These are phyloP conservation scores for Temnothorax unifasciatus DNA, from an alignment of 2,888 invertebrate genomes.

Conservation along the genomic window DNA sequence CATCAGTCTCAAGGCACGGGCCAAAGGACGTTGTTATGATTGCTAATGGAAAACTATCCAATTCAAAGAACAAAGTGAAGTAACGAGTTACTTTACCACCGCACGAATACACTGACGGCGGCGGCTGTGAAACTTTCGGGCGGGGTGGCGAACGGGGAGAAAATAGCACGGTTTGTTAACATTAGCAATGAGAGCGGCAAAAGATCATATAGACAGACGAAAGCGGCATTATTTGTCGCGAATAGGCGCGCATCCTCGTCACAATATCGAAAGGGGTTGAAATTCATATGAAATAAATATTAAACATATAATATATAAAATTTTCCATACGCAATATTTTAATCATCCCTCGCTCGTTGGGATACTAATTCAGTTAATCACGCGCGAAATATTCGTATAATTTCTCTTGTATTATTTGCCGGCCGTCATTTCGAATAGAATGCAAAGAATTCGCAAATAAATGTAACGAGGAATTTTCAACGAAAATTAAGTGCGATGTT, in stretches of 20 bases:
- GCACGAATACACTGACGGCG: slow-evolving; percentile 70
- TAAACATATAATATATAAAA: background rate
- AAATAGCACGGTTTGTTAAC: slow-evolving; percentile 80
- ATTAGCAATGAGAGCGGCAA: slow-evolving; percentile 72
- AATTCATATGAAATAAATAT: slow-evolving; percentile 21
- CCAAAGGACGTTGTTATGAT: slow-evolving; percentile 84
- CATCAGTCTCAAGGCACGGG: slow-evolving; percentile 76
- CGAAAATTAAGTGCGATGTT: slow-evolving; percentile 35
- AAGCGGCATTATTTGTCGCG: slow-evolving; percentile 65
- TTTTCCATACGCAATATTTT: background rate
- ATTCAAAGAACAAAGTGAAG: slow-evolving; percentile 85
- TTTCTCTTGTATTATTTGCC: slow-evolving; percentile 4
- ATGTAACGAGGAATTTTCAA: slow-evolving; percentile 5
- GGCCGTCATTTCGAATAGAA: background rate
- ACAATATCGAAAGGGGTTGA: slow-evolving; percentile 12
- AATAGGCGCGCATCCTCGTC: slow-evolving; percentile 54
- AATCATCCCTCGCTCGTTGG: background rate
- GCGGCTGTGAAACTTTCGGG: slow-evolving; percentile 66
- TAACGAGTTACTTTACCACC: slow-evolving; percentile 82
- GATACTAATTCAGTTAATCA: slow-evolving; percentile 17
- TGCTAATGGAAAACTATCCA: slow-evolving; percentile 85
- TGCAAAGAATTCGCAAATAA: slow-evolving; percentile 12
- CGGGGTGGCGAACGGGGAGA: slow-evolving; percentile 64
- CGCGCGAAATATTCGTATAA: background rate
- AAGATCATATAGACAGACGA: slow-evolving; percentile 60